Evolutionary conservation across 35 echinoderm and acorn worm genomes (phyloP), one percentile per base, ranked within the genome.

Genomic region (Nesometra sesokonis): DNA sequence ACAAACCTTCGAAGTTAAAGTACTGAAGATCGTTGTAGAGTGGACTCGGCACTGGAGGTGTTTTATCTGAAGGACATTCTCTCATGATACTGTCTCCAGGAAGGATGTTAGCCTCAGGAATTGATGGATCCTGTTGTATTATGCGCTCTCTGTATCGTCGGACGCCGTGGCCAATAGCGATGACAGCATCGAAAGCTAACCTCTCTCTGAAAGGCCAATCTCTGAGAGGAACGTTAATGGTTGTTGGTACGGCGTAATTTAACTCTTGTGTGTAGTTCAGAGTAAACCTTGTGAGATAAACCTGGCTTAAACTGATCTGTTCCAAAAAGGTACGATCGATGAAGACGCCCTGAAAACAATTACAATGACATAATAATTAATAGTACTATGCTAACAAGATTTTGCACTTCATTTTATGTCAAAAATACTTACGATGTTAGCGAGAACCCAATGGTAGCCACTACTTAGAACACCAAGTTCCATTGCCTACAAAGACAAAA

Each of bases 261-360:
- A 82, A 31, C 32, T 97, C 94, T 3, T 91, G 85, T 3, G 94
- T 97, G 86, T 91, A 97, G 79, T 97, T 97, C 91, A 97, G 91
- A 43, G 84, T 78, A 82, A 97, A 97, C 21, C 91, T 88, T 0
- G 94, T 97, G 52, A 97, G 80, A 85, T 93, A 97, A 0, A 83
- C 94, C 77, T 97, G 93, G 46, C 88, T 97, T 32, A 81, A 80
- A 36, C 93, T 89, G 4, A 97, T 37, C n/a, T 88, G 76, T 36
- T 86, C 86, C 13, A 80, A 35, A 40, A 91, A 90, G 23, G 40
- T 78, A 37, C 88, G 82, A 37, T 93, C 89, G 76, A 93, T 88
- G 52, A 67, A 67, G 52, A 67, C 52, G 52, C 52, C 52, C 52
- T 67, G 52, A 5, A 67, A 67, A 67, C 0, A 67, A 19, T 7